Conservation (phyloP, 2,888 invertebrate genomes). For the Catocala nupta region DNA sequence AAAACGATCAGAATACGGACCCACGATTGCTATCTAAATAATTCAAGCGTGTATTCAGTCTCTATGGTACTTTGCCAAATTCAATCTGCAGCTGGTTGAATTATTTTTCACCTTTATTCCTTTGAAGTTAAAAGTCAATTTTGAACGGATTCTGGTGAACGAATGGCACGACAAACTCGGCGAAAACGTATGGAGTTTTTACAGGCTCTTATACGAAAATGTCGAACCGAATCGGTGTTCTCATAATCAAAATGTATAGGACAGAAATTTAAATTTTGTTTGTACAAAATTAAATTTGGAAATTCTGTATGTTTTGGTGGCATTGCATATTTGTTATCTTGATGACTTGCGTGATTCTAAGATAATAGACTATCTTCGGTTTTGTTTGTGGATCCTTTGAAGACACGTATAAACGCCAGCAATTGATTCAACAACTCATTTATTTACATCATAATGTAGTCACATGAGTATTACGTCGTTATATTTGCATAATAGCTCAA, state of each 20-base stretch:
- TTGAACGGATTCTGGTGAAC: constrained; percentile 21
- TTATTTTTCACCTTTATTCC: constrained; percentile 32
- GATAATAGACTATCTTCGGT: no score
- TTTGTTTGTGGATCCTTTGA: no score
- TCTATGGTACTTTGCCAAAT: constrained; percentile 66
- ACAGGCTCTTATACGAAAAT: constrained; percentile 82
- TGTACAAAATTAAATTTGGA: constrained; percentile 24
- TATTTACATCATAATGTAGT: no score
- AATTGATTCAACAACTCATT: no score
- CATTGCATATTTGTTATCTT: constrained; percentile 2
- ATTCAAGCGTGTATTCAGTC: constrained; percentile 81
- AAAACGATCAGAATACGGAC: constrained; percentile 83
- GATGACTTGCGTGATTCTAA: neutral
- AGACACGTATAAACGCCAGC: no score
- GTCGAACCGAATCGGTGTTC: constrained; percentile 80
- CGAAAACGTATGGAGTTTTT: constrained; percentile 78
- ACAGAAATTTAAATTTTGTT: constrained; percentile 49
- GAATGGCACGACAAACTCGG: constrained; percentile 36
- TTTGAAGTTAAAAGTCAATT: constrained; percentile 44
- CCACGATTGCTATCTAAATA: constrained; percentile 85
- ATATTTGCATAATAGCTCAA: no score
- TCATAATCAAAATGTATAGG: constrained; percentile 54
- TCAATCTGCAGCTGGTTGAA: constrained; percentile 27
- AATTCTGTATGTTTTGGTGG: constrained; percentile 15
- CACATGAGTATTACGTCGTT: no score